Conservation (phyloP, 2,888 invertebrate species). For the Rotaria socialis region DNA sequence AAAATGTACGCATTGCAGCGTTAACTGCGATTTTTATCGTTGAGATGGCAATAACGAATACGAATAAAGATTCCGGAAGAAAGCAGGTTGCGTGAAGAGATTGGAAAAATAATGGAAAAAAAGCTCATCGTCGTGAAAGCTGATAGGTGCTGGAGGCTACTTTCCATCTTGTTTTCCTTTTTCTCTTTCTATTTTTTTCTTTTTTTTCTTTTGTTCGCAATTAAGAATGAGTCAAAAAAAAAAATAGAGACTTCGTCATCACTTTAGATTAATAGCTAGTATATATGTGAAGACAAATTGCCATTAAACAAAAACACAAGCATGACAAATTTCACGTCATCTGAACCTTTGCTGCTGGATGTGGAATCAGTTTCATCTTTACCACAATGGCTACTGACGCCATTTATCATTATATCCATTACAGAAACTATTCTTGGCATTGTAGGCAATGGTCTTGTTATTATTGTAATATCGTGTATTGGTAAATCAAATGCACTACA, state of each 20-base stretch:
- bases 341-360: background rate
- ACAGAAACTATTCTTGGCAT: background rate
- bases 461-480: background rate
- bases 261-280: no score
- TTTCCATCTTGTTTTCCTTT: background rate
- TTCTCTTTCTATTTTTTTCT: no score
- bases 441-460: background rate
- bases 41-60: background rate
- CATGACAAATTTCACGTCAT: background rate
- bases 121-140: background rate
- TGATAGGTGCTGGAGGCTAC: background rate
- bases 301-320: background rate
- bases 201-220: no score
- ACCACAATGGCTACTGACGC: background rate
- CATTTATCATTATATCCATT: background rate
- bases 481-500: background rate
- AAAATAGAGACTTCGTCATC: no score
- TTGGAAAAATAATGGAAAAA: constrained; percentile 4
- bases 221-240: no score
- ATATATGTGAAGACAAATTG: no score
- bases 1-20: no score
- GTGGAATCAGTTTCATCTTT: background rate
- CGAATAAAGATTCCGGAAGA: background rate
- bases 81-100: background rate
- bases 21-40: background rate